Base-by-base conservation (phyloP, 2,797 vertebrate genomes). In the Eleutherodactylus coqui region DNA sequence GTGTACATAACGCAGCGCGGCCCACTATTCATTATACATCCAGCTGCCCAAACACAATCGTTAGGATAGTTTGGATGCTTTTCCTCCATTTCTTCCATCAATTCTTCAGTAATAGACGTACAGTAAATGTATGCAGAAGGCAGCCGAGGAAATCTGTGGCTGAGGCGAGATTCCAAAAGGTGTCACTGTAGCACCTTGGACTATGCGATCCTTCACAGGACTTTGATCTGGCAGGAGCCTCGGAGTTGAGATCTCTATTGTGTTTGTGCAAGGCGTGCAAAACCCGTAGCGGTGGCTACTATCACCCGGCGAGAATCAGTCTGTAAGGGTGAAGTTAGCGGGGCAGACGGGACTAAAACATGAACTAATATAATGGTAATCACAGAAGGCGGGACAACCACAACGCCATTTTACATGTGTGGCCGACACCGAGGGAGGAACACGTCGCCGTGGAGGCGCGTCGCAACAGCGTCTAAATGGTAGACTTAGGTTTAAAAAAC, bases 1-100 rank as follows among this genome's bases (percentile, higher is more conserved):
- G 94, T 96, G 94, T 94, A 95, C 92, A 93, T 93, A 94, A 95
- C 94, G 91, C 24, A 91, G 84, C 87, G 73, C 90, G 90, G 89
- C 92, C 90, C 90, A 91, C 89, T 91, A 93, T 94, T 91, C 94
- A 94, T 94, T 94, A 92, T 27, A 73, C 38, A 73, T 16, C 24
- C 38, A 43, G 11, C 21, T n/a, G 41, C 5, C 1, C 36, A 24
- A n/a, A 72, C 36, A 41, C 43, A 43, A 45, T 13, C 69, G 6
- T 6, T 5, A 11, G 16, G 16, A 73, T 27, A 14, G 1, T 72
- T 43, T 13, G 1, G 16, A 21, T n/a, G n/a, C n/a, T 58, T 16
- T 78, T 41, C 36, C 3, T 7, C 11, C 7, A 29, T 49, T 0
- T 32, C 6, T 17, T 78, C 6, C 51, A 32, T 27, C 21, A 3